Evolutionary conservation across 2,888 invertebrate species (phyloP), one percentile per base, ranked within the genome.

Genomic region (Autographa pulchrina): DNA sequence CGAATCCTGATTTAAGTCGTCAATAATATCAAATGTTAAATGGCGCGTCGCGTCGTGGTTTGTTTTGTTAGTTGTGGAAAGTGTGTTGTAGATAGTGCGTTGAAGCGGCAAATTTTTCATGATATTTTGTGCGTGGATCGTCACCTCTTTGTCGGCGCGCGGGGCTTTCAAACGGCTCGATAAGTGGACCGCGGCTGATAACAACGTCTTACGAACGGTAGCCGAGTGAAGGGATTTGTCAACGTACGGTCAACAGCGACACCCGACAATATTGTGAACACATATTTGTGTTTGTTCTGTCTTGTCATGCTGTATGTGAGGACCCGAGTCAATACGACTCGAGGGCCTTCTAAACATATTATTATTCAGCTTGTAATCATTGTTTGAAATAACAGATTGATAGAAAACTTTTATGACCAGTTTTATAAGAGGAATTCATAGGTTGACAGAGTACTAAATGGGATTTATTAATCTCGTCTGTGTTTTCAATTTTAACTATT

Each of bases 61-160:
- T 63, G 58, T 60, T 72, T 61, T 31, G 67, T 74, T 58, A 64
- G 35, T 76, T 32, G 59, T 73, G 68, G 79, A 70, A 78, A 72
- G 77, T 72, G 78, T 76, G 77, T 79, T 78, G 80, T 68, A 83
- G 85, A 84, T 85, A 85, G 75, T 70, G 78, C 62, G 52, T 72
- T 66, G 64, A 66, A 58, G 76, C 76, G 75, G 75, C 52, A 65
- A 74, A 82, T 84, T 87, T 90, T 89, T 90, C 89, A 89, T 89
- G 87, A 77, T 74, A 89, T 90, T 89, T 92, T 89, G 90, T 91
- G 90, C 88, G 89, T 87, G 86, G 86, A 90, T 92, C 91, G 92
- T 94, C 94, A 93, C 93, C 91, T 92, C 91, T 94, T 93, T 93
- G 94, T 92, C 95, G 95, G 95, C 92, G 86, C 85, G 87, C 88